Base-by-base conservation (phyloP, 2,797 vertebrate genomes). In the Microcaecilia unicolor region DNA sequence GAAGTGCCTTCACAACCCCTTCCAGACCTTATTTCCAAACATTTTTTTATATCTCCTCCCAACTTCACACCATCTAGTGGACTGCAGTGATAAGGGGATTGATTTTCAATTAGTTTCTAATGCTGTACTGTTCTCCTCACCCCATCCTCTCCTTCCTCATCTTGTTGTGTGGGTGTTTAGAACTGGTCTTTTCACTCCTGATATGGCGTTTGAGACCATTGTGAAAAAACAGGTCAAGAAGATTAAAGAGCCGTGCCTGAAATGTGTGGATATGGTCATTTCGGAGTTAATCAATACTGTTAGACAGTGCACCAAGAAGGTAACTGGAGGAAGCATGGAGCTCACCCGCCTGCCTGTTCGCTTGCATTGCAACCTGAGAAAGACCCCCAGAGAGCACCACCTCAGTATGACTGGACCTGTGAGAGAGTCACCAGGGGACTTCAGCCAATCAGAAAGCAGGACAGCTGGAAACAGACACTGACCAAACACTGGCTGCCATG, bases 131-230 rank as follows among this genome's bases (percentile, higher is more conserved):
- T 75, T 74, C 61, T 75, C 62, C 64, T 64, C 71, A 70, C 55
- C 68, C 69, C 61, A 75, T 63, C 78, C 57, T 76, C 48, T 69
- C 41, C 57, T 69, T 52, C 68, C 51, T 65, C 55, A 32, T 66
- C 51, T 63, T 28, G 13, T 50, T 47, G 47, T 44, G 81, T 70
- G 66, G 52, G 84, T 76, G 25, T 85, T 85, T 89, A 98, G 95
- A 91, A 98, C 95, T 64, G 95, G 95, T 81, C 93, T 98, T 83
- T 98, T 98, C 87, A 98, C 95, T 41, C 95, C 95, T 54, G 95
- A 98, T 86, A 98, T 98, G 95, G 95, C 94, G 78, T 98, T 98
- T 95, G 95, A 98, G 89, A 98, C 95, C 87, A 98, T 98, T 88
- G 95, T 98, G 90, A 98, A 98, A 95, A 92, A 95, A 85, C 95